Evolutionary conservation across 2,888 invertebrate genomes (phyloP).

Genomic region (Carterocephalus palaemon): DNA sequence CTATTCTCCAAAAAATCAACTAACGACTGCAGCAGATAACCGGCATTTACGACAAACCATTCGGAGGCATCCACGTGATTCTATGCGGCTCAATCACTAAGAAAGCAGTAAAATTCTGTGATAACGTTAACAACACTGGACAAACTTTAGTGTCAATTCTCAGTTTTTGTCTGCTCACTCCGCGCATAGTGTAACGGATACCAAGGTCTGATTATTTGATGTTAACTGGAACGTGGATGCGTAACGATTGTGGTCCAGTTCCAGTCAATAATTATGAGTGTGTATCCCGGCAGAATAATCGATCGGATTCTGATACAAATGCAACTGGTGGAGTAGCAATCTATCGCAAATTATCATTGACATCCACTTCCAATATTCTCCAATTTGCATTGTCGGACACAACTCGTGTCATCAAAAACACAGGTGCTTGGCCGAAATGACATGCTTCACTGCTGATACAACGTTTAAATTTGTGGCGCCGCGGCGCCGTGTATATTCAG

Average conservation of each 20-base stretch:
- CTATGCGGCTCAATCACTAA: slow-evolving; percentile 29
- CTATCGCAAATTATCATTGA: slow-evolving; percentile 33
- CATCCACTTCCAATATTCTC: slow-evolving; percentile 25
- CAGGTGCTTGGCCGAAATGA: slow-evolving; percentile 34
- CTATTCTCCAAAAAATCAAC: slow-evolving; percentile 24
- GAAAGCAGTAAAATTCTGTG: slow-evolving; percentile 27
- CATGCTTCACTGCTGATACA: slow-evolving; percentile 33
- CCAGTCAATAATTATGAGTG: slow-evolving; percentile 32
- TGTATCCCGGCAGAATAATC: slow-evolving; percentile 34
- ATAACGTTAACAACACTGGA: slow-evolving; percentile 26
- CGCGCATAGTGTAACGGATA: slow-evolving; percentile 31
- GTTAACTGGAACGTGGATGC: slow-evolving; percentile 37
- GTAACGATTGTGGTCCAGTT: slow-evolving; percentile 33
- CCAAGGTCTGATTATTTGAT: slow-evolving; percentile 34
- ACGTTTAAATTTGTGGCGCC: slow-evolving; percentile 30
- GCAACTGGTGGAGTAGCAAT: slow-evolving; percentile 36
- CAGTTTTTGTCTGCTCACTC: slow-evolving; percentile 25
- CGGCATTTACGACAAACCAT: slow-evolving; percentile 29
- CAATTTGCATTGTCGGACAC: slow-evolving; percentile 23
- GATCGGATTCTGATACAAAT: slow-evolving; percentile 31
- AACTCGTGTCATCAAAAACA: slow-evolving; percentile 20
- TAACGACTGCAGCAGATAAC: slow-evolving; percentile 31
- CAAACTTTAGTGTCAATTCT: slow-evolving; percentile 29
- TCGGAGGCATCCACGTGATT: slow-evolving; percentile 31
- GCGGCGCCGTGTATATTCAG: slow-evolving; percentile 34